Percentiles rank a stretch among this genome's conserved stretches.
Conservation (phyloP, 2,797 vertebrate genomes). For the Xenopus petersii region DNA sequence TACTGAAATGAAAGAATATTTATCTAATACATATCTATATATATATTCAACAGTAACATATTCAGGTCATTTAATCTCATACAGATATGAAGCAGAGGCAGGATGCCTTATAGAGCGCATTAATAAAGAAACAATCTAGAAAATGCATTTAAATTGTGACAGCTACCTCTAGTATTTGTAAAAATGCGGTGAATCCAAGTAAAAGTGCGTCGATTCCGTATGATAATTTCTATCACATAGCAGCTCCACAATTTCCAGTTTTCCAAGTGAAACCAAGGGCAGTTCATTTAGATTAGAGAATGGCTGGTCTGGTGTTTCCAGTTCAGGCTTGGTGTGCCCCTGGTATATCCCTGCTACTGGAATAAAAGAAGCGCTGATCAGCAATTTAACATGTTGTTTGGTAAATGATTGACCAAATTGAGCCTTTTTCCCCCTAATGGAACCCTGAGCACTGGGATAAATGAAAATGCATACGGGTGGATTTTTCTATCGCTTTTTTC, state of each 20-base stretch:
- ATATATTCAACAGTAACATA: too few species aligned
- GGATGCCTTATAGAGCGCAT: too few species aligned
- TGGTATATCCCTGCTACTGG: slow-evolving; percentile 6
- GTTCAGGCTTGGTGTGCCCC: slow-evolving; percentile 9
- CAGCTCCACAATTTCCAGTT: background rate
- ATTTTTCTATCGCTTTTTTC: slow-evolving; percentile 76
- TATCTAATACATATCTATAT: background rate
- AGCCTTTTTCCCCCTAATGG: slow-evolving; percentile 60
- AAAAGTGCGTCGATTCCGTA: background rate
- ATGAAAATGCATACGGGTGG: slow-evolving; percentile 76
- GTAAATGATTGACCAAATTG: slow-evolving; percentile 90
- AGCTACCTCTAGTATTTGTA: slow-evolving; percentile 5
- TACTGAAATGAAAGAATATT: background rate
- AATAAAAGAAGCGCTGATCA: slow-evolving; percentile 72
- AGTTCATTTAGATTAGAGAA: background rate
- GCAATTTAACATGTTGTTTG: slow-evolving; percentile 83
- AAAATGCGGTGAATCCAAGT: background rate
- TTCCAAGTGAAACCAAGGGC: slow-evolving; percentile 17
- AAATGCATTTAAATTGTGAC: background rate
- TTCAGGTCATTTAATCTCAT: too few species aligned
- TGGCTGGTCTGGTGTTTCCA: background rate
- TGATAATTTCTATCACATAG: background rate
- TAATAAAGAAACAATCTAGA: slow-evolving; percentile 4
- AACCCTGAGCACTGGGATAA: slow-evolving; percentile 63
- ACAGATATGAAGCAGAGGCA: too few species aligned